Evolutionary conservation across 2,888 invertebrate genomes (phyloP), one percentile per base, ranked within the genome.

Genomic region (Trachelus stipa): DNA sequence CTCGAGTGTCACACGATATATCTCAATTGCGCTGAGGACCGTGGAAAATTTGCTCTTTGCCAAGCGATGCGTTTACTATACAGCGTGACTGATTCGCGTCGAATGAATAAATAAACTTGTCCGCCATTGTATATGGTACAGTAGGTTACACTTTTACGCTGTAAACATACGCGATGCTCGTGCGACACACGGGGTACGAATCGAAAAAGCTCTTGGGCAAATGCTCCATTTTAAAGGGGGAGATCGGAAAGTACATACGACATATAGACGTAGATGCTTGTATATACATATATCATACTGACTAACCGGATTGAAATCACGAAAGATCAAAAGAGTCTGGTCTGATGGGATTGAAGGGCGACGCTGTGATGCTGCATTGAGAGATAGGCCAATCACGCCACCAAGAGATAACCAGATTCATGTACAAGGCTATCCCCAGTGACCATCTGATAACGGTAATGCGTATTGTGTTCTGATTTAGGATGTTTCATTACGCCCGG

Each of bases 251-350:
- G 56, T 56, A 37, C 77, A 69, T 68, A 34, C 35, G 9, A 74
- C 73, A 33, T 23, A 9, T 33, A 15, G 23, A 56, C 9, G 1
- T 56, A 56, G 56, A 23, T 23, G 9, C 56, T 56, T 56, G 6
- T 9, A 23, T 56, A 56, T 23, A 56, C 23, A 23, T 56, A 56
- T 56, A 23, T 56, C 56, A 56, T 56, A 71, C 31, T 79, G 83
- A 83, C 84, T 90, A 91, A 91, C 88, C 83, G 90, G 90, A 91
- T 90, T 90, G 88, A 88, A 90, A 89, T 90, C 88, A 88, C 84
- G 82, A 81, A 87, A 90, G 89, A 90, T 91, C 91, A 91, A 91
- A 90, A 90, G 90, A 88, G 87, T 87, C 79, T 56, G 23, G 31
- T 23, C 31, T 12, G 71, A 23, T 71, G 71, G 71, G 71, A 34